Conservation (phyloP, 2,113 vertebrate genomes). For the Alaudala cheleensis region DNA sequence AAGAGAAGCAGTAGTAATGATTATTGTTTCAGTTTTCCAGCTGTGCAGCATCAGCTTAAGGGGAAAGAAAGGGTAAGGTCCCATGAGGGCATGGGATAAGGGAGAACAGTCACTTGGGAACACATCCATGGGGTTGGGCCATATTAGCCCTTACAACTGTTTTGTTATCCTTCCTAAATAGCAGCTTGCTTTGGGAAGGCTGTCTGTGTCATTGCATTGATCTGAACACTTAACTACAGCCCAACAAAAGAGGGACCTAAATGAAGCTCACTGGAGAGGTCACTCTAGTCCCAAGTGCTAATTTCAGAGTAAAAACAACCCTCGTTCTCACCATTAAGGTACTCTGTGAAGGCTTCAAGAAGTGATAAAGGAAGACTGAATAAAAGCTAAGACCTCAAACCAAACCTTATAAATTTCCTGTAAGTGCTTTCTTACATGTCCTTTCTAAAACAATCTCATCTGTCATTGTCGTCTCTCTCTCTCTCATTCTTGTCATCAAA, state of each 20-base stretch:
- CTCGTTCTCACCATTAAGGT: not conserved
- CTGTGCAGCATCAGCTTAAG: not conserved
- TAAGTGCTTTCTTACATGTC: not conserved
- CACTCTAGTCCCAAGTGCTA: not conserved
- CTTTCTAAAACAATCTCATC: not conserved
- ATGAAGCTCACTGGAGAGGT: not conserved
- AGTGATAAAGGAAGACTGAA: not conserved
- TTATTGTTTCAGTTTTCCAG: not conserved
- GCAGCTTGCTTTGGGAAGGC: not conserved
- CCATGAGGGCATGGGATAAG: not conserved
- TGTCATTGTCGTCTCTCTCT: not conserved
- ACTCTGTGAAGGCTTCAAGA: not conserved
- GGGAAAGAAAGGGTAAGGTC: not conserved
- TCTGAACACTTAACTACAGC: not conserved
- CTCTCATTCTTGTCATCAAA: not conserved
- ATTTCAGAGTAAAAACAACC: not conserved
- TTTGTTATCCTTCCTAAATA: not conserved
- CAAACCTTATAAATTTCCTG: not conserved
- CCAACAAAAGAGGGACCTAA: not conserved
- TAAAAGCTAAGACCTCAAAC: not conserved
- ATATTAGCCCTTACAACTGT: not conserved
- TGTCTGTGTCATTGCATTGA: not conserved
- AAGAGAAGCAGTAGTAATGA: not conserved
- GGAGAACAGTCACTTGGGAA: not conserved
- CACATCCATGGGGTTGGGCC: not conserved